Conservation (phyloP, 2,888 invertebrate species). For the Acrobasis suavella region DNA sequence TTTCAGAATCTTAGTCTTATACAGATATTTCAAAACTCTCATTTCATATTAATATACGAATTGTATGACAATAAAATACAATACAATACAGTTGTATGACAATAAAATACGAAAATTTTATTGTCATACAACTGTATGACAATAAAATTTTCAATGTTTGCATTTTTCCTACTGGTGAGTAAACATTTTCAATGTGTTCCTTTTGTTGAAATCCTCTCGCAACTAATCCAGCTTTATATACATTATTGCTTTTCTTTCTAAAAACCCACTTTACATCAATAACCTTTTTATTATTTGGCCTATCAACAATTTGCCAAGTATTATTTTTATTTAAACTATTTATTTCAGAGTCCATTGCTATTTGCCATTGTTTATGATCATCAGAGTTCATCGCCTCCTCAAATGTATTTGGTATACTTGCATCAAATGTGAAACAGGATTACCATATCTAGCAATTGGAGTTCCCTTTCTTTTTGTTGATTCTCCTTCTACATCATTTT, state of each 20-base stretch:
- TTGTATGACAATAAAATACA: too few species aligned
- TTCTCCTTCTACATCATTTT: too few species aligned
- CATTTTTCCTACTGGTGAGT: constrained; percentile 43
- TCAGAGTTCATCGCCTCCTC: constrained; percentile 40
- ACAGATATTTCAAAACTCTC: constrained; percentile 29
- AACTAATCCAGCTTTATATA: constrained; percentile 35
- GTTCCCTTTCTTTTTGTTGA: too few species aligned
- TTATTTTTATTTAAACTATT: constrained; percentile 41
- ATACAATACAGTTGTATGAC: too few species aligned
- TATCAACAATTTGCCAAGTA: constrained; percentile 43
- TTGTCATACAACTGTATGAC: constrained; percentile 38
- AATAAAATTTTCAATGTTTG: constrained; percentile 44
- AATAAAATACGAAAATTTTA: too few species aligned
- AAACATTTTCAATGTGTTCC: constrained; percentile 28
- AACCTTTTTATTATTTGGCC: constrained; percentile 39
- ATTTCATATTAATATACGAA: too few species aligned
- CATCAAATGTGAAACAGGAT: too few species aligned
- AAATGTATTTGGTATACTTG: constrained; percentile 38
- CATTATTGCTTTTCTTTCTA: constrained; percentile 38
- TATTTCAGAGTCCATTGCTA: constrained; percentile 43
- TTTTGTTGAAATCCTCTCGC: constrained; percentile 33
- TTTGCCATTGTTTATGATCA: constrained; percentile 38
- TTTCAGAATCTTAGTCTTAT: constrained; percentile 30
- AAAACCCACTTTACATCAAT: constrained; percentile 45
- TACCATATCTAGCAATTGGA: too few species aligned